Evolutionary conservation across 2,797 vertebrate species (phyloP).

Genomic region (Sebastes hubbsi): DNA sequence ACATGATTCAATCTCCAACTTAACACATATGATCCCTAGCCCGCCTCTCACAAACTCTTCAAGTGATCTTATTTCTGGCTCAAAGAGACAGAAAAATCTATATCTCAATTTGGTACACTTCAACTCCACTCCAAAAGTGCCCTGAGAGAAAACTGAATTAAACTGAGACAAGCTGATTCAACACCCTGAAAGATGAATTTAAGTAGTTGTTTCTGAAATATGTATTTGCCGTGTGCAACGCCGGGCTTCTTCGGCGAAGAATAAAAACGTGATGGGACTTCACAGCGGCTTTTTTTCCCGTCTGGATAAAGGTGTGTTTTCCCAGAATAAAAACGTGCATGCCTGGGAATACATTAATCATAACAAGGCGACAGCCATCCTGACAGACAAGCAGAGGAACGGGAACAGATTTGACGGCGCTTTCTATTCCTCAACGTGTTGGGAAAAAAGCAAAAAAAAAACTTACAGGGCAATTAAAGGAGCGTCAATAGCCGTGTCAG

Average conservation of each 20-base stretch:
- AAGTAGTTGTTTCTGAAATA: conserved; percentile 82
- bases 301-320: conserved; percentile 66
- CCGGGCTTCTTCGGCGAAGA: conserved; percentile 25
- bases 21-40: conserved; percentile 70
- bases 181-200: conserved; percentile 78
- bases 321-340: conserved; percentile 65
- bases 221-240: conserved; percentile 76
- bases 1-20: conserved; percentile 70
- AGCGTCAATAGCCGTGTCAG: conserved; percentile 73
- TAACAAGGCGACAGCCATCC: conserved; percentile 70
- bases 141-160: conserved; percentile 79
- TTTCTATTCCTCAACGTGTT: conserved; percentile 67
- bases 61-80: conserved; percentile 77
- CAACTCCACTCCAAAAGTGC: conserved; percentile 77
- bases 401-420: conserved; percentile 62
- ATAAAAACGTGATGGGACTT: conserved; percentile 62
- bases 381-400: conserved; percentile 70
- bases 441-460: conserved; percentile 58
- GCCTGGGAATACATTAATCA: conserved; percentile 78
- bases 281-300: conserved; percentile 51
- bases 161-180: conserved; percentile 80
- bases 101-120: conserved; percentile 83
- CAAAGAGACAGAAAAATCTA: conserved; percentile 83
- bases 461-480: conserved; percentile 77
- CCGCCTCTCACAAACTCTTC: conserved; percentile 72